Evolutionary conservation across 1,140 invertebrate species (phyloP).

Genomic region (Charaxes varanes): DNA sequence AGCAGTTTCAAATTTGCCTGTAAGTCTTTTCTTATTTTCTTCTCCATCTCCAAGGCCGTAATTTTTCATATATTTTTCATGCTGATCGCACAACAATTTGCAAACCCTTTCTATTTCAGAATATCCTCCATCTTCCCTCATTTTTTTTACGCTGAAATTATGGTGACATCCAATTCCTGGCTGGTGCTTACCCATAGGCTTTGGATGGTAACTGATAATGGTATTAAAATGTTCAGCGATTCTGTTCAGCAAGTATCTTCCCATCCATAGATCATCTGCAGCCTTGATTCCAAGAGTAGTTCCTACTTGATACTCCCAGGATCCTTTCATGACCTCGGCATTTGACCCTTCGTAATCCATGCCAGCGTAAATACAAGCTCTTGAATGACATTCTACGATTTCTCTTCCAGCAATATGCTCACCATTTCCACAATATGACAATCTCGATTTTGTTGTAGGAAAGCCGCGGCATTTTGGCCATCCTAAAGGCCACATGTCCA

Average conservation of each 20-base stretch:
- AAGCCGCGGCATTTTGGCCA: slow-evolving; percentile 89
- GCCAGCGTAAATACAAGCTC: slow-evolving; percentile 90
- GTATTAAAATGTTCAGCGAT: slow-evolving; percentile 95
- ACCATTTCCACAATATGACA: slow-evolving; percentile 89
- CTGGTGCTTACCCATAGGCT: slow-evolving; percentile 92
- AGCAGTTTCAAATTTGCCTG: slow-evolving; percentile 89
- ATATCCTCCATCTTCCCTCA: slow-evolving; percentile 87
- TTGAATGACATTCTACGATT: slow-evolving; percentile 83
- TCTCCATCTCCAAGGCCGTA: slow-evolving; percentile 89
- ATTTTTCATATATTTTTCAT: slow-evolving; percentile 88
- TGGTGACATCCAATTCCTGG: slow-evolving; percentile 94
- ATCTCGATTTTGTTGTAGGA: slow-evolving; percentile 73
- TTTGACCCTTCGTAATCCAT: slow-evolving; percentile 93
- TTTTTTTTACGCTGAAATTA: slow-evolving; percentile 93
- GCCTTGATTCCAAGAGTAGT: slow-evolving; percentile 87
- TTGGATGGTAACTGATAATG: slow-evolving; percentile 91
- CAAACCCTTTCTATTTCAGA: slow-evolving; percentile 83
- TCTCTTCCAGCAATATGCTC: slow-evolving; percentile 92
- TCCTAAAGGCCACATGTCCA: slow-evolving; percentile 86
- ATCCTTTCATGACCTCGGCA: slow-evolving; percentile 96
- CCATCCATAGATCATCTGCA: slow-evolving; percentile 94
- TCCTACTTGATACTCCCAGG: slow-evolving; percentile 85
- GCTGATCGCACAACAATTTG: slow-evolving; percentile 86
- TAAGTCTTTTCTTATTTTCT: slow-evolving; percentile 89
- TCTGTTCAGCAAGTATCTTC: slow-evolving; percentile 87